Percentiles rank a stretch among this genome's conserved stretches.
phyloP scores from a whole-genome alignment of 2,888 invertebrate species.

The Ypsolopha sequella region DNA sequence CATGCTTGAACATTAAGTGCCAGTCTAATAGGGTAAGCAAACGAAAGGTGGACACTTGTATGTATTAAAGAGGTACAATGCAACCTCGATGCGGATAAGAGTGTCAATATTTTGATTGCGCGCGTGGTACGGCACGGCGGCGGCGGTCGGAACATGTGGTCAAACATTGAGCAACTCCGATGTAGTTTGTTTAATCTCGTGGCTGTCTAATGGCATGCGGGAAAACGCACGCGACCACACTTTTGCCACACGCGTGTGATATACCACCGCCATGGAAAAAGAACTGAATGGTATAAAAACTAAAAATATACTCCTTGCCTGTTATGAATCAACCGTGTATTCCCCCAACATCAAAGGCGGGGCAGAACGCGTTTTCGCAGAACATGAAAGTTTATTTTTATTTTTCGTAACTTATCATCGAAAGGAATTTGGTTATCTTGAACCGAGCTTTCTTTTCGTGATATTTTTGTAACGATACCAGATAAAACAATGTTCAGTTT shows the following conservation, averaged over 20 bases:
- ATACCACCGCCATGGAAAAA: no score
- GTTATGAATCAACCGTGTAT: conserved; percentile 56
- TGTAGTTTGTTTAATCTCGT: conserved; percentile 41
- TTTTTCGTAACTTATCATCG: conserved; percentile 18
- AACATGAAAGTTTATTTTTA: conserved; percentile 26
- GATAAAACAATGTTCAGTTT: no score
- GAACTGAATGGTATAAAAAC: conserved; percentile 6
- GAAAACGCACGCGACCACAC: conserved; percentile 42
- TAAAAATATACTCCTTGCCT: conserved; percentile 39
- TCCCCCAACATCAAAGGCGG: conserved; percentile 53
- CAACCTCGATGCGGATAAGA: conserved; percentile 54
- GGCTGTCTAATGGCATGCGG: conserved; percentile 28
- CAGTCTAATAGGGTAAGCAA: conserved; percentile 54
- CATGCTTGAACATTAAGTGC: conserved; percentile 46
- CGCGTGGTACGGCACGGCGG: conserved; percentile 44
- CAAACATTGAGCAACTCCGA: conserved; percentile 60
- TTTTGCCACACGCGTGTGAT: conserved; percentile 33
- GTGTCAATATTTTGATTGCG: conserved; percentile 66
- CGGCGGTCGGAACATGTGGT: conserved; percentile 56
- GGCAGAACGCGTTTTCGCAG: conserved; percentile 43
- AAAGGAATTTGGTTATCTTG: conserved; percentile 4
- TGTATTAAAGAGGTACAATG: conserved; percentile 48
- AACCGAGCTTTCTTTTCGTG: not conserved
- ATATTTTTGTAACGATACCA: no score
- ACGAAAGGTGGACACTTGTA: conserved; percentile 51